phyloP scores from a whole-genome alignment of 92 coral and sea anemone genomes.

The Siderastrea radians region DNA sequence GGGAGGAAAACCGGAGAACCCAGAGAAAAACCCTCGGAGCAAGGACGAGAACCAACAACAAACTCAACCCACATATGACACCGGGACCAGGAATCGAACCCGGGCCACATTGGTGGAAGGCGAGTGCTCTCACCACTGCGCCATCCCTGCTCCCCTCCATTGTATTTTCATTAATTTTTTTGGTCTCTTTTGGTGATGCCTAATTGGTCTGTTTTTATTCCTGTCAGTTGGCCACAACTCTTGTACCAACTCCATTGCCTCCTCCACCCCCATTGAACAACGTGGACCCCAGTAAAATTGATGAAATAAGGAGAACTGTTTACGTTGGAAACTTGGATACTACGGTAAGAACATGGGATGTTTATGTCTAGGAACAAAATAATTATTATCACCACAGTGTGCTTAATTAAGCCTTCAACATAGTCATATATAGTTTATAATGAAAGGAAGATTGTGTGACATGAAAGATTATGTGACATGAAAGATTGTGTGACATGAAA shows the following conservation, averaged over 20 bases:
- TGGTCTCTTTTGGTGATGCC: not conserved
- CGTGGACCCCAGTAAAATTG: slow-evolving; percentile 92
- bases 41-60: too few relatives aligned
- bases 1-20: too few relatives aligned
- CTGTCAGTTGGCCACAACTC: slow-evolving; percentile 60
- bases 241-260: slow-evolving; percentile 90
- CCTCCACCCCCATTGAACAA: slow-evolving; percentile 91
- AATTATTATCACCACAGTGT: not conserved
- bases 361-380: not conserved
- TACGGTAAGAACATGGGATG: slow-evolving; percentile 49
- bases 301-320: slow-evolving; percentile 97
- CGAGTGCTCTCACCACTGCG: too few relatives aligned
- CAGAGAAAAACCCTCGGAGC: too few relatives aligned
- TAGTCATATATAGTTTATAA: not conserved
- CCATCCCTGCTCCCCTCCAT: too few relatives aligned
- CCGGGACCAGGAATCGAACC: too few relatives aligned
- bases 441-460: not conserved
- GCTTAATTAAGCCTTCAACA: not conserved
- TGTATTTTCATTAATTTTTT: too few relatives aligned
- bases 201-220: not conserved
- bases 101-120: too few relatives aligned
- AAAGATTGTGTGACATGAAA: not conserved
- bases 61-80: too few relatives aligned
- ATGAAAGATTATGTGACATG: not conserved
- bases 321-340: slow-evolving; percentile 86